Percentiles rank a stretch among this genome's conserved stretches.
Evolutionary conservation across 2,888 invertebrate genomes (phyloP).

Genomic region (Alsophila aescularia): DNA sequence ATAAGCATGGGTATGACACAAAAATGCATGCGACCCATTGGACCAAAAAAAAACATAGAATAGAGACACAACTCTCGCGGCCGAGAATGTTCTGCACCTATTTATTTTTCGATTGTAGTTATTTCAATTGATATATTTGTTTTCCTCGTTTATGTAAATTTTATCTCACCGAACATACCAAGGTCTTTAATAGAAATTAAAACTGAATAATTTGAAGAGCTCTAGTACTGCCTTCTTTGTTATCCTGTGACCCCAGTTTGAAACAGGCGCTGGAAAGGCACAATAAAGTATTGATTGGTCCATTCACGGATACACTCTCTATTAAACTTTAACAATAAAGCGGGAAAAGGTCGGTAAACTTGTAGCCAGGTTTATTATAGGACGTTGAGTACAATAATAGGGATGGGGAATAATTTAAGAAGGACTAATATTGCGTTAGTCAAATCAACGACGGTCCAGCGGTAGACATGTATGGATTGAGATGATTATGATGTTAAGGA

Average conservation of each 20-base stretch:
- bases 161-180: too few relatives aligned
- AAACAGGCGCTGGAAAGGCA: constrained; percentile 53
- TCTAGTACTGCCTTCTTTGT: constrained; percentile 24
- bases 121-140: too few relatives aligned
- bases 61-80: too few relatives aligned
- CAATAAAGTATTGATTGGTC: constrained; percentile 71
- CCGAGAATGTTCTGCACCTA: too few relatives aligned
- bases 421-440: background rate
- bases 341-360: constrained; percentile 53
- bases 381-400: constrained; percentile 25
- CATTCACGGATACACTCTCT: constrained; percentile 65
- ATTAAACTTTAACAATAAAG: constrained; percentile 73
- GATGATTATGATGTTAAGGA: too few relatives aligned
- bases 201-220: background rate
- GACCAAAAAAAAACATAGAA: too few relatives aligned
- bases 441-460: background rate
- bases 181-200: too few relatives aligned
- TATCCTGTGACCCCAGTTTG: constrained; percentile 27
- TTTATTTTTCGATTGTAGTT: too few relatives aligned
- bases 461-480: too few relatives aligned
- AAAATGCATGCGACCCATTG: too few relatives aligned
- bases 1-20: too few relatives aligned
- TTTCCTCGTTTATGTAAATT: too few relatives aligned
- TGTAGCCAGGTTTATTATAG: constrained; percentile 42
- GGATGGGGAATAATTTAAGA: constrained; percentile 13